phyloP scores from a whole-genome alignment of 2,797 vertebrate species.

The Glyptemys insculpta region DNA sequence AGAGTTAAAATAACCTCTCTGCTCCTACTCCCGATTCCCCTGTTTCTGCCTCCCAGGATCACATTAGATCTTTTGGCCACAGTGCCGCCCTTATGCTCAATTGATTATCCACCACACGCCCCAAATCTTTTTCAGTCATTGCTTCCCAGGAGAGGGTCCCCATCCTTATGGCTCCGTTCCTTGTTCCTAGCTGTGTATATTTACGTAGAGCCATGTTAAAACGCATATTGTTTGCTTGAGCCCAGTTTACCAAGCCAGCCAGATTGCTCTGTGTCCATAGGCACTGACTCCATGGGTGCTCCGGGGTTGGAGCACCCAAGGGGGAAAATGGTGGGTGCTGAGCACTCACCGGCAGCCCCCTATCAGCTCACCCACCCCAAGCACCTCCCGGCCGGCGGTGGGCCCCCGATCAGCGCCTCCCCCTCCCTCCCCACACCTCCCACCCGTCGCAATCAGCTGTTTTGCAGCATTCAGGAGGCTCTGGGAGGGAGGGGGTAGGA shows the following conservation, averaged over 20 bases:
- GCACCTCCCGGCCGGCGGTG: rapidly evolving
- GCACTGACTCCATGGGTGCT: too few relatives aligned
- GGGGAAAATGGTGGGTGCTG: too few relatives aligned
- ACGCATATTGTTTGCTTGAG: background rate
- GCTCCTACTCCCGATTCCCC: background rate
- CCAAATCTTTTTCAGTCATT: background rate
- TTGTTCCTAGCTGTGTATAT: background rate
- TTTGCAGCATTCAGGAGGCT: too few relatives aligned
- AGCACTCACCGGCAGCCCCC: too few relatives aligned
- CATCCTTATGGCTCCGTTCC: background rate
- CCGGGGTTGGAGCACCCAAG: too few relatives aligned
- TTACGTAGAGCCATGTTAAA: background rate
- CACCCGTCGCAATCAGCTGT: too few relatives aligned
- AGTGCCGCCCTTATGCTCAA: background rate
- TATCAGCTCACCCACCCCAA: too few relatives aligned
- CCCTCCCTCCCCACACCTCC: rapidly evolving
- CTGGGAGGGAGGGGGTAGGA: too few relatives aligned
- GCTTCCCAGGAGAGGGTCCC: background rate
- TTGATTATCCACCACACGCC: background rate
- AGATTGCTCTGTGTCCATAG: background rate
- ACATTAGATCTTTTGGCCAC: background rate
- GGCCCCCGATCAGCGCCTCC: too few relatives aligned
- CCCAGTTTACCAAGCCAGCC: background rate
- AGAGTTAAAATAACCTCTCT: background rate
- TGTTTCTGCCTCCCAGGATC: background rate